These are phyloP conservation scores for Pseudomugil tenellus DNA, from an alignment of 2,797 vertebrate species.

Conservation along the genomic window DNA sequence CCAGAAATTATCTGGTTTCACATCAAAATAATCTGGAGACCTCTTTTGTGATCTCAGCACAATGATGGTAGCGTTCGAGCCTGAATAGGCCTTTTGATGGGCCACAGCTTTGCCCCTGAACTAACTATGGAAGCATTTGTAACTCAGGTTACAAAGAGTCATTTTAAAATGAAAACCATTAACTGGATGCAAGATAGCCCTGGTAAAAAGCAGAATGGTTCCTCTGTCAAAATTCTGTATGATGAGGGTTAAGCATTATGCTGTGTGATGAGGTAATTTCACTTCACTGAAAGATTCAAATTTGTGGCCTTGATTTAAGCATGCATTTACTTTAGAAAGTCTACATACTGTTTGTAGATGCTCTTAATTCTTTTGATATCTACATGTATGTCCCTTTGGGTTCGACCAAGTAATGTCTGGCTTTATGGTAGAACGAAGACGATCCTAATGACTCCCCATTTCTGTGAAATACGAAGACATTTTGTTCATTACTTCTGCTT, in stretches of 20 bases:
- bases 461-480: conserved; percentile 79
- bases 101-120: conserved; percentile 52
- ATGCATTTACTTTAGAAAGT: conserved; percentile 6
- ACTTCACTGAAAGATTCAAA: conserved; percentile 11
- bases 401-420: conserved; percentile 37
- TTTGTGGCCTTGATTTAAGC: conserved; percentile 28
- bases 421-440: conserved; percentile 58
- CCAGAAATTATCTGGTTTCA: conserved; percentile 83
- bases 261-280: conserved; percentile 10
- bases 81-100: conserved; percentile 78
- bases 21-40: conserved; percentile 80
- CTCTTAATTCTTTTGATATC: conserved; percentile 14
- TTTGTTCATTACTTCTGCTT: conserved; percentile 87
- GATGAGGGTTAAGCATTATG: conserved; percentile 9
- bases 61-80: conserved; percentile 68
- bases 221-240: conserved; percentile 19
- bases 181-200: conserved; percentile 43
- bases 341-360: background rate
- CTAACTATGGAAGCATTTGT: conserved; percentile 62
- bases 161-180: conserved; percentile 71
- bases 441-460: conserved; percentile 79
- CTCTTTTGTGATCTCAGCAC: conserved; percentile 72
- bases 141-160: conserved; percentile 65
- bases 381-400: conserved; percentile 14
- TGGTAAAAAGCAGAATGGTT: conserved; percentile 43